Evolutionary conservation across 2,888 invertebrate species (phyloP).

Genomic region (Oligia fasciuncula): DNA sequence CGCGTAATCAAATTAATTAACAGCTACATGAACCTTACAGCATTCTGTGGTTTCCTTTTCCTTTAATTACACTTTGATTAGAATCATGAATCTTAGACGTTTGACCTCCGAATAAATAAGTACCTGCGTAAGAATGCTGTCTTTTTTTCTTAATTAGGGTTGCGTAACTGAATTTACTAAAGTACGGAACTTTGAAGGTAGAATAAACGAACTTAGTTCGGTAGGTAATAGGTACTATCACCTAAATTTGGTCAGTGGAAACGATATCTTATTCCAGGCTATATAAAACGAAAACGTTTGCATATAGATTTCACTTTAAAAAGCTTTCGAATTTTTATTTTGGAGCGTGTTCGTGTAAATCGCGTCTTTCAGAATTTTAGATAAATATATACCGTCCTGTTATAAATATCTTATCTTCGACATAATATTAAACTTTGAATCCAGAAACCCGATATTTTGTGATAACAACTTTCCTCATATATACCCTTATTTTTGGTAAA

Average conservation of each 20-base stretch:
- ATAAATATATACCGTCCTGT: slow-evolving; percentile 17
- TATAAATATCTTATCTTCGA: slow-evolving; percentile 24
- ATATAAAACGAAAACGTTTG: slow-evolving; percentile 31
- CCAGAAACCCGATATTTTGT: slow-evolving; percentile 9
- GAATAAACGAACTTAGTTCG: slow-evolving; percentile 63
- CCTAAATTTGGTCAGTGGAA: slow-evolving; percentile 40
- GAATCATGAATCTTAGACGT: slow-evolving; percentile 67
- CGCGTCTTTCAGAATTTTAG: slow-evolving; percentile 29
- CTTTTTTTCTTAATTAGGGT: slow-evolving; percentile 71
- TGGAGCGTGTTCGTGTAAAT: slow-evolving; percentile 35
- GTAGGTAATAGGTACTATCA: slow-evolving; percentile 48
- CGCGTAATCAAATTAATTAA: slow-evolving; percentile 52
- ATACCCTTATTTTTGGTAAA: background rate
- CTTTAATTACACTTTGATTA: slow-evolving; percentile 67
- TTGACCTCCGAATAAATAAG: slow-evolving; percentile 67
- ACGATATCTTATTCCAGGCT: slow-evolving; percentile 31
- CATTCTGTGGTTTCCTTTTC: slow-evolving; percentile 63
- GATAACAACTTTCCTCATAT: background rate
- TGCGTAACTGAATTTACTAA: slow-evolving; percentile 66
- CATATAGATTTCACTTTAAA: slow-evolving; percentile 45
- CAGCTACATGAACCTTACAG: slow-evolving; percentile 59
- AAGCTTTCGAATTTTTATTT: slow-evolving; percentile 46
- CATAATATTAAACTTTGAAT: slow-evolving; percentile 24
- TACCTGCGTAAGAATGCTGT: slow-evolving; percentile 65
- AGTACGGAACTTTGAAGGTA: slow-evolving; percentile 58